These are phyloP conservation scores for Erannis defoliaria DNA, from an alignment of 2,888 invertebrate genomes.

Conservation along the genomic window DNA sequence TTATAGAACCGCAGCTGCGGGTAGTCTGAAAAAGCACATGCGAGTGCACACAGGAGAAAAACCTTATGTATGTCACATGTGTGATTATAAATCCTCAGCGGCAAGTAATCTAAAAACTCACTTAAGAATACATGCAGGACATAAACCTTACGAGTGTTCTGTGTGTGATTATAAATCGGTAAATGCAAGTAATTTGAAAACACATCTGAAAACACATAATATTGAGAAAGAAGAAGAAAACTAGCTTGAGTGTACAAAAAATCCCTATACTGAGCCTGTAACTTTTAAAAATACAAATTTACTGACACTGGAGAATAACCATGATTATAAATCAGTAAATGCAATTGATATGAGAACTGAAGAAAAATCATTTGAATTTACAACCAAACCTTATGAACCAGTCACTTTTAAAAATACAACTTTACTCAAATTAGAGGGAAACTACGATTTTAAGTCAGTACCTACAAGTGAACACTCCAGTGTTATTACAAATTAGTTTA, in stretches of 20 bases:
- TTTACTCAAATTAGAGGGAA: too few relatives aligned
- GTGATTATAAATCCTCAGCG: neutral
- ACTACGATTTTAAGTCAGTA: too few relatives aligned
- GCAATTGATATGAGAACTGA: too few relatives aligned
- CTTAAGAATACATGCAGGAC: neutral
- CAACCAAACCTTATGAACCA: too few relatives aligned
- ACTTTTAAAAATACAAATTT: too few relatives aligned
- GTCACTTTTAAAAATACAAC: too few relatives aligned
- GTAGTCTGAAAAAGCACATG: neutral
- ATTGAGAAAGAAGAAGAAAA: conserved; percentile 1
- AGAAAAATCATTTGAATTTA: neutral
- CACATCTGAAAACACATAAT: neutral
- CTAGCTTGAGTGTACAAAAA: neutral
- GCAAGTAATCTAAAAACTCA: neutral
- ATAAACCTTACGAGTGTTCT: neutral
- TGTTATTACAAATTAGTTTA: too few relatives aligned
- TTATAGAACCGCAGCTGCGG: neutral
- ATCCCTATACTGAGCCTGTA: too few relatives aligned
- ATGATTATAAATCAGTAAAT: too few relatives aligned
- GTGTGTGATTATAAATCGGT: neutral
- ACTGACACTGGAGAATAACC: too few relatives aligned
- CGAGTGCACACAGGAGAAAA: neutral
- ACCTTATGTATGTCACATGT: neutral
- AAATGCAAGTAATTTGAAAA: neutral
- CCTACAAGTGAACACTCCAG: too few relatives aligned